phyloP scores from a whole-genome alignment of 2,888 invertebrate genomes.

The Caenorhabditis wallacei region DNA sequence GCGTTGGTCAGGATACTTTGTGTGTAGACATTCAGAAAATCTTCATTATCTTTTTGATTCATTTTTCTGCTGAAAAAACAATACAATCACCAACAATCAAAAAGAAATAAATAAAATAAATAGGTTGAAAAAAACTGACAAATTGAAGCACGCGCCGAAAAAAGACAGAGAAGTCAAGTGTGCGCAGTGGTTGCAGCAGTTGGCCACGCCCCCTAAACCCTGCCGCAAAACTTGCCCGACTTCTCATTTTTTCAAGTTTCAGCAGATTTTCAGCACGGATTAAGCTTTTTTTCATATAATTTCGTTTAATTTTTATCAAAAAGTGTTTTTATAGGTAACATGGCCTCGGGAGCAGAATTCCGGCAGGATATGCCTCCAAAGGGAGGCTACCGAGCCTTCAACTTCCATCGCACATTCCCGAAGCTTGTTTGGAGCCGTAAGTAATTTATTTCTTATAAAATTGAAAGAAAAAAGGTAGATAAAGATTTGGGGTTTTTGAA shows the following conservation, averaged over 20 bases:
- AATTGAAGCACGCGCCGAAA: constrained; percentile 35
- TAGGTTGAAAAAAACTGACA: not conserved
- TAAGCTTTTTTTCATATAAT: not conserved
- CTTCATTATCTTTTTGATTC: constrained; percentile 6
- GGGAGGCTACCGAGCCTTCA: constrained; percentile 92
- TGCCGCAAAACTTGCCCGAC: constrained; percentile 43
- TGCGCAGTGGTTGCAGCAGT: constrained; percentile 29
- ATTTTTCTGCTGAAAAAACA: constrained; percentile 13
- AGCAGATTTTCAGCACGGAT: not conserved
- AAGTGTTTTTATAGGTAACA: constrained; percentile 52
- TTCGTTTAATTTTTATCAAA: not conserved
- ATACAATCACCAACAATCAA: not conserved
- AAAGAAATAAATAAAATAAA: constrained; percentile 6
- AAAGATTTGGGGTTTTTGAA: not conserved
- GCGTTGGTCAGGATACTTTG: constrained; percentile 15
- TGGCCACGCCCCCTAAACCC: constrained; percentile 31
- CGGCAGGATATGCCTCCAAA: constrained; percentile 94
- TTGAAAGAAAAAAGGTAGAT: not conserved
- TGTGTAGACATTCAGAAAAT: constrained; percentile 25
- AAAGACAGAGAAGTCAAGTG: not conserved
- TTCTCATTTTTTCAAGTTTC: not conserved
- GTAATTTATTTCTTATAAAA: constrained; percentile 52
- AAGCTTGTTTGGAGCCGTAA: constrained; percentile 81
- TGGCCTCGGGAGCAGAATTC: constrained; percentile 65
- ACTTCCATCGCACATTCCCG: constrained; percentile 83